phyloP scores from a whole-genome alignment of 2,113 vertebrate species.

The Felis catus region F.catus_Fca126_mat1.0 CM031416.1:41500501-41501000 shows the following conservation, averaged over 20 bases:
- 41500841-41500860: slow-evolving; percentile 16
- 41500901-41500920: slow-evolving; percentile 11
- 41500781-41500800: neutral
- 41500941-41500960: neutral
- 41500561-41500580: neutral
- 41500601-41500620: slow-evolving; percentile 23
- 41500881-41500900: neutral
- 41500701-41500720: neutral
- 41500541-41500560: neutral
- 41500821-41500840: neutral
- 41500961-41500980: neutral
- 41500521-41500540: slow-evolving; percentile 39
- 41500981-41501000: neutral
- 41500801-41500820: slow-evolving; percentile 17
- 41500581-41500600: slow-evolving; percentile 26
- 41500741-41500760: neutral
- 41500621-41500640: neutral
- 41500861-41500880: neutral
- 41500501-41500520: slow-evolving; percentile 44
- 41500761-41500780: neutral
- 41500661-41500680: neutral
- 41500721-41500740: neutral
- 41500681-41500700: neutral
- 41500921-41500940: neutral
- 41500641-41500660: neutral